These are phyloP conservation scores for Ricordea florida DNA, from an alignment of 92 coral and sea anemone species.

Conservation along the genomic window DNA sequence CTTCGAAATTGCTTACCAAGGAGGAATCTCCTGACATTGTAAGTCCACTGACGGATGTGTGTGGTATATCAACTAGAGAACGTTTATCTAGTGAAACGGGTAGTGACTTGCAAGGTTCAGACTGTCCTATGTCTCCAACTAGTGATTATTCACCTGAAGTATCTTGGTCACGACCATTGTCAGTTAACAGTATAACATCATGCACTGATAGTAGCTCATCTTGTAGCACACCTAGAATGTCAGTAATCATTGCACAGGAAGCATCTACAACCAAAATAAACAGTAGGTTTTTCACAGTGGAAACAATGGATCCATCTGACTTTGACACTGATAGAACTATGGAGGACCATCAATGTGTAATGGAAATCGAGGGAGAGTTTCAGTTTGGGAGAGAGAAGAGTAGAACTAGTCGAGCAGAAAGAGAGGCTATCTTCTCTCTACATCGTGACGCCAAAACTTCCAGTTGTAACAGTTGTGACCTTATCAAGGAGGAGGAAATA, in stretches of 20 bases:
- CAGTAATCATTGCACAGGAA: conserved; percentile 86
- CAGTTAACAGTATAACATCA: conserved; percentile 19
- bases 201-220: conserved; percentile 62
- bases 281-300: conserved; percentile 82
- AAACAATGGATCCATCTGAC: conserved; percentile 68
- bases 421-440: conserved; percentile 63
- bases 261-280: conserved; percentile 82
- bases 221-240: conserved; percentile 78
- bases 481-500: conserved; percentile 76
- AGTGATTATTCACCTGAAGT: conserved; percentile 19
- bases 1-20: no score
- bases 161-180: conserved; percentile 20
- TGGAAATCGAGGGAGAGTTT: conserved; percentile 87
- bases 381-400: conserved; percentile 71
- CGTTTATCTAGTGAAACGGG: neutral
- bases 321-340: conserved; percentile 39
- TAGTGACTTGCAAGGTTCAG: neutral
- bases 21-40: no score
- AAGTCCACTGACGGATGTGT: no score
- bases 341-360: conserved; percentile 59
- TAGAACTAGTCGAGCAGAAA: conserved; percentile 70
- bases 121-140: neutral
- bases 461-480: conserved; percentile 39
- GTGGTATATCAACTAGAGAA: neutral
- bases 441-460: conserved; percentile 46